Conservation (phyloP, 1,140 invertebrate species). For the Atta colombica region DNA sequence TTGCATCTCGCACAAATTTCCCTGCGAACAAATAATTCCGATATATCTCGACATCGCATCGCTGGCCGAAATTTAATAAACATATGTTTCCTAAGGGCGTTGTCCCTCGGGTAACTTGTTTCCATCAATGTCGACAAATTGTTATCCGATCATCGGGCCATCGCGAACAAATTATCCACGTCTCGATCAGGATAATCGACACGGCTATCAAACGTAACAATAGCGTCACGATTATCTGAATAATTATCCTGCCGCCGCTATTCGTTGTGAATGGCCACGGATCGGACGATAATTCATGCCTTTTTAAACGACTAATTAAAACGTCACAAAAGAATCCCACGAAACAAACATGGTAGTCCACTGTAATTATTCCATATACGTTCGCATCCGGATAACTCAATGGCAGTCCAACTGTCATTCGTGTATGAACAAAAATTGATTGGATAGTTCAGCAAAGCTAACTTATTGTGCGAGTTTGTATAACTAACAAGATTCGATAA, state of each 20-base stretch:
- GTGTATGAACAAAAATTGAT: too few relatives aligned
- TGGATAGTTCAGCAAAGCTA: too few relatives aligned
- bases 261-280: neutral
- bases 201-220: conserved; percentile 24
- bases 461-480: too few relatives aligned
- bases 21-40: neutral
- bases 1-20: neutral
- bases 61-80: conserved; percentile 24
- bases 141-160: conserved; percentile 38
- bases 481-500: too few relatives aligned
- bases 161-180: conserved; percentile 44
- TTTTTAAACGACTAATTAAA: conserved; percentile 10
- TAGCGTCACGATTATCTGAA: conserved; percentile 31
- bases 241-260: conserved; percentile 24
- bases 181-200: conserved; percentile 41
- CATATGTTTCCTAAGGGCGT: neutral
- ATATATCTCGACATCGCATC: neutral
- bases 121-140: conserved; percentile 34
- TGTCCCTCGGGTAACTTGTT: conserved; percentile 32
- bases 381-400: neutral
- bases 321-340: conserved; percentile 7
- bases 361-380: neutral
- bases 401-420: neutral
- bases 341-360: neutral
- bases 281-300: neutral